These are phyloP conservation scores for Lepidurus packardi DNA, from an alignment of 1,140 invertebrate species.

Conservation along the genomic window DNA sequence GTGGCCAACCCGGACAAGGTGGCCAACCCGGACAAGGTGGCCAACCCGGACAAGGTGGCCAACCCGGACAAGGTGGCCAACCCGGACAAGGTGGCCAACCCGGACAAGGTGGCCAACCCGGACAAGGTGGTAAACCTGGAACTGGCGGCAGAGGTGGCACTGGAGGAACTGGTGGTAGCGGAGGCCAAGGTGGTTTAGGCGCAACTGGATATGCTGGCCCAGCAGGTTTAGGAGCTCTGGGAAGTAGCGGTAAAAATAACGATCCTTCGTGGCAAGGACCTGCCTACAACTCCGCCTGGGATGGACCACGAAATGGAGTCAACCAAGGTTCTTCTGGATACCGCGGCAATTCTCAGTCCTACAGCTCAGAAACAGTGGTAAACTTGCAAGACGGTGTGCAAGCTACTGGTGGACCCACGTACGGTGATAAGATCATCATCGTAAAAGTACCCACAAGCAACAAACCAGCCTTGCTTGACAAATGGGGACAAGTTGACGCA, in stretches of 20 bases:
- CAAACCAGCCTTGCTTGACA: conserved; percentile 33
- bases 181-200: conserved; percentile 24
- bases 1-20: neutral
- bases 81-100: neutral
- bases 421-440: conserved; percentile 29
- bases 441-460: conserved; percentile 32
- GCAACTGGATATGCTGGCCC: conserved; percentile 10
- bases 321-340: conserved; percentile 8
- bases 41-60: neutral
- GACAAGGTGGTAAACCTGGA: neutral
- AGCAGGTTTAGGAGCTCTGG: conserved; percentile 23
- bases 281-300: conserved; percentile 26
- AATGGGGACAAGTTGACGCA: conserved; percentile 18
- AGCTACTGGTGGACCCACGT: neutral
- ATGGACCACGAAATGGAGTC: conserved; percentile 1
- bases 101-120: neutral
- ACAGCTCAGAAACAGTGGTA: neutral
- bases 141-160: too few relatives aligned
- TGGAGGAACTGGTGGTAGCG: conserved; percentile 27
- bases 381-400: neutral
- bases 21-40: neutral
- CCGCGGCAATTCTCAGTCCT: neutral
- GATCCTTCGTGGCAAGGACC: conserved; percentile 14
- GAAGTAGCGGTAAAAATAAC: neutral
- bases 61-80: neutral